Base-by-base conservation (phyloP, 2,888 invertebrate genomes). In the Hylaea fasciaria region DNA sequence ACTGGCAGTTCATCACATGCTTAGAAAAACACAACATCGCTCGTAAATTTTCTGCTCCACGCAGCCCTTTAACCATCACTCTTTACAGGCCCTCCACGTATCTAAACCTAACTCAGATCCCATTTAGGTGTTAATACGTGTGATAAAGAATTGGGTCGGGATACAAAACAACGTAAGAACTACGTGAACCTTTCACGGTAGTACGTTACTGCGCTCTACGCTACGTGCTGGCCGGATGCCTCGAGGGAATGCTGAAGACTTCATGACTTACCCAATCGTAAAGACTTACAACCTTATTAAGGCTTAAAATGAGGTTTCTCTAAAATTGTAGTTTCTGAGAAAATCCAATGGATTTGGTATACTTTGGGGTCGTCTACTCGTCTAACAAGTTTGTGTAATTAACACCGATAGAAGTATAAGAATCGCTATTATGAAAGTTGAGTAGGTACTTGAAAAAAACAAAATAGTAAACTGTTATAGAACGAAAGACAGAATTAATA, bases 111-210 rank as follows among this genome's bases (percentile, higher is more conserved):
- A 67, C 62, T 64, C 64, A 50, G 69, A 64, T 67, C 67, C 64
- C 65, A 69, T 69, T 69, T 69, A 67, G 67, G 65, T 67, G 67
- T 69, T 69, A 67, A 69, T 69, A 63, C 67, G 65, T 44, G 69
- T 69, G 65, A 69, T 69, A 69, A 69, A 67, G 56, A 66, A 69
- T 64, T 63, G 69, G 65, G 65, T 64, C 59, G 65, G 65, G 64
- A 64, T 67, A 66, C 67, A 67, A 67, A 56, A 62, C 61, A 65
- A 67, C 69, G 70, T 71, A 70, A 65, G 64, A 63, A 70, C 62
- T 69, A 73, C 72, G 67, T 62, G 70, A 69, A 68, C 72, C 73
- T 73, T 70, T 74, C 69, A 73, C 61, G 54, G 62, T 56, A 61
- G 59, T 64, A 66, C 62, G 64, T 62, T 65, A 57, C 59, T 62